A percentile compares a stretch with the other conserved stretches of the same genome.
Conservation (phyloP, 2,888 invertebrate genomes). For the Branchipolynoe longqiensis region DNA sequence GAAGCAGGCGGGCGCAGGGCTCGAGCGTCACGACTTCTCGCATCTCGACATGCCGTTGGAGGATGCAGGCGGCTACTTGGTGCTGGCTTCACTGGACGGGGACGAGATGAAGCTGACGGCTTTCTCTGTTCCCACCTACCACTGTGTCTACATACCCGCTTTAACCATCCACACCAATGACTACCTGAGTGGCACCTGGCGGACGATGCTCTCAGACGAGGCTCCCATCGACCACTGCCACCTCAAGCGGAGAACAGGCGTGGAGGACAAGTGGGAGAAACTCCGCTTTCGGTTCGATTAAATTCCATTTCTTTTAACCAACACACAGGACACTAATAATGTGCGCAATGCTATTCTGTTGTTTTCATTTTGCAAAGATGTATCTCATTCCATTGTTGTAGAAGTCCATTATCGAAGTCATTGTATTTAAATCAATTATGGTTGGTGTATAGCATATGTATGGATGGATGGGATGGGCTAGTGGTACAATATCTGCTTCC, state of each 20-base stretch:
- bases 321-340: too few relatives aligned
- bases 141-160: constrained; percentile 62
- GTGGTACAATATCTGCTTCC: too few relatives aligned
- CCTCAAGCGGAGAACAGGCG: background rate
- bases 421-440: too few relatives aligned
- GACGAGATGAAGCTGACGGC: constrained; percentile 63
- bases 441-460: too few relatives aligned
- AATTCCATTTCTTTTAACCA: too few relatives aligned
- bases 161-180: constrained; percentile 62
- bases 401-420: too few relatives aligned
- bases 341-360: too few relatives aligned
- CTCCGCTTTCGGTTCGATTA: too few relatives aligned
- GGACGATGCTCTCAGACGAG: constrained; percentile 69
- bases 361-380: too few relatives aligned
- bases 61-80: constrained; percentile 65
- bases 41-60: constrained; percentile 70
- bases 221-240: constrained; percentile 65
- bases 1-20: constrained; percentile 64
- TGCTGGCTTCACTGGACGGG: constrained; percentile 64
- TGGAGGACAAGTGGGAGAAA: too few relatives aligned
- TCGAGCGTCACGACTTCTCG: constrained; percentile 68
- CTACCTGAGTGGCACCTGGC: constrained; percentile 68
- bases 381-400: too few relatives aligned
- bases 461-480: too few relatives aligned
- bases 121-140: constrained; percentile 61